phyloP scores from a whole-genome alignment of 2,113 vertebrate genomes.

The Datnioides undecimradiatus region DNA sequence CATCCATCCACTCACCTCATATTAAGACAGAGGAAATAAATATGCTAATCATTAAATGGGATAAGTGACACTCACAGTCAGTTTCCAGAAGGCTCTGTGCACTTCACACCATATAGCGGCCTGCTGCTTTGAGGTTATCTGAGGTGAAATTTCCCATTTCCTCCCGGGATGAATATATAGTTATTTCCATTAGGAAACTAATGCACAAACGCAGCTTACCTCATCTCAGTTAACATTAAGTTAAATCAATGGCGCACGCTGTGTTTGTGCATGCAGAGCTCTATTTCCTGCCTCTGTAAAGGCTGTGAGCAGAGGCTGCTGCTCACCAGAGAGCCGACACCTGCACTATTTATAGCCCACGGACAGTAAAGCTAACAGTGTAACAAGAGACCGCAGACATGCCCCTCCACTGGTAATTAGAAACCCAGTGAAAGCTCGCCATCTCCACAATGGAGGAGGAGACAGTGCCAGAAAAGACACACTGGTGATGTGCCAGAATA shows the following conservation, averaged over 20 bases:
- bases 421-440: slow-evolving; percentile 54
- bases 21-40: background rate
- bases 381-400: slow-evolving; percentile 66
- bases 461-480: slow-evolving; percentile 19
- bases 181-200: slow-evolving; percentile 10
- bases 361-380: slow-evolving; percentile 71
- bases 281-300: slow-evolving; percentile 42
- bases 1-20: background rate
- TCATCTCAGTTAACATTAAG: slow-evolving; percentile 37
- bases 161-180: background rate
- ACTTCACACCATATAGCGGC: background rate
- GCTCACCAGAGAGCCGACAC: slow-evolving; percentile 63
- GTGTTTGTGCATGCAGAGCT: slow-evolving; percentile 30
- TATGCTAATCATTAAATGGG: background rate
- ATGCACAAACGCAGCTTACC: slow-evolving; percentile 16
- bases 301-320: slow-evolving; percentile 31
- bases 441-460: slow-evolving; percentile 46
- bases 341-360: slow-evolving; percentile 74
- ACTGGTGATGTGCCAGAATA: slow-evolving; percentile 14
- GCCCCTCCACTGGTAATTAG: slow-evolving; percentile 73
- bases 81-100: background rate
- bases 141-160: background rate
- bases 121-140: background rate
- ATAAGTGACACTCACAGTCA: background rate
- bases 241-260: slow-evolving; percentile 36